Percentiles rank a stretch among this genome's conserved stretches.
Evolutionary conservation across 2,888 invertebrate genomes (phyloP).

Genomic region (Agriopis aurantiaria): DNA sequence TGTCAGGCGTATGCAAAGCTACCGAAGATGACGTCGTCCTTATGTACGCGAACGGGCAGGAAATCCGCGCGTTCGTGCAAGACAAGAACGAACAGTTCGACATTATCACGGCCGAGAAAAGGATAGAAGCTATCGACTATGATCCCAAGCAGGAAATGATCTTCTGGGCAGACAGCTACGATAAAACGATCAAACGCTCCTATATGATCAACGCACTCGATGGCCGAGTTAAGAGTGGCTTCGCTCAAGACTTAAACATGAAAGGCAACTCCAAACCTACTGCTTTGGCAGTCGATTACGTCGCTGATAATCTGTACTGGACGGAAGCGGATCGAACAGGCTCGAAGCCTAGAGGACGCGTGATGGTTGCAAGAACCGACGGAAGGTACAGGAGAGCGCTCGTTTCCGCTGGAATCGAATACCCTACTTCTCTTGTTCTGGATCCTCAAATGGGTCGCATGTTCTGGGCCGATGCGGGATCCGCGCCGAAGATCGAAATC

Average conservation of each 20-base stretch:
- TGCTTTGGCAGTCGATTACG: constrained; percentile 97
- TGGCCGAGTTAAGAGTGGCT: constrained; percentile 92
- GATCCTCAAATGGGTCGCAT: constrained; percentile 95
- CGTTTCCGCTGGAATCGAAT: constrained; percentile 92
- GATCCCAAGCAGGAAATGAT: constrained; percentile 94
- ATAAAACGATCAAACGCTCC: constrained; percentile 96
- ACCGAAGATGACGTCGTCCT: constrained; percentile 88
- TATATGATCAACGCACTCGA: constrained; percentile 93
- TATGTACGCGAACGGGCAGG: constrained; percentile 93
- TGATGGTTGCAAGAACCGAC: constrained; percentile 96
- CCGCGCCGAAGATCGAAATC: constrained; percentile 96
- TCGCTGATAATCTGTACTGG: constrained; percentile 97
- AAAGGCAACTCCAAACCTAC: constrained; percentile 94
- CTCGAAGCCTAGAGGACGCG: constrained; percentile 91
- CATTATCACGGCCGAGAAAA: constrained; percentile 93
- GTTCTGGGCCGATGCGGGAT: constrained; percentile 98
- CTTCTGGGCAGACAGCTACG: constrained; percentile 98
- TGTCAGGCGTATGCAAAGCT: constrained; percentile 94
- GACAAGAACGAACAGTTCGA: constrained; percentile 90
- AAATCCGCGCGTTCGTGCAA: constrained; percentile 91
- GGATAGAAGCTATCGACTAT: constrained; percentile 96
- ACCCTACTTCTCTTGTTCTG: constrained; percentile 95
- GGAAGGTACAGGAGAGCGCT: constrained; percentile 95
- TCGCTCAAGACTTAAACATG: constrained; percentile 95
- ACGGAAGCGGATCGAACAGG: constrained; percentile 93